Evolutionary conservation across 2,888 invertebrate genomes (phyloP), one percentile per base, ranked within the genome.

Genomic region (Phytoseiulus persimilis): DNA sequence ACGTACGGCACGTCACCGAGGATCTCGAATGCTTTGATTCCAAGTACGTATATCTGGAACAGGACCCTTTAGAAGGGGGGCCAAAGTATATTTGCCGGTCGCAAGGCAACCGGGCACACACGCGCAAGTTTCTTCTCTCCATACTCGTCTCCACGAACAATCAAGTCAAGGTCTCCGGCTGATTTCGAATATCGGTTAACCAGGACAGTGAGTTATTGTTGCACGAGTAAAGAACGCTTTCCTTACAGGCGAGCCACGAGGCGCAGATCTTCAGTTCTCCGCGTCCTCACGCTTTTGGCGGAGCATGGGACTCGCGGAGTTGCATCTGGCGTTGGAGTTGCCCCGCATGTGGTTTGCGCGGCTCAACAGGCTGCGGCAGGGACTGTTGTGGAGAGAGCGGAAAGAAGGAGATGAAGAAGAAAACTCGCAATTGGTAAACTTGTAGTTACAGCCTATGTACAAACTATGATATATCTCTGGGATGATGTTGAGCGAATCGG

Each of bases 391-490:
- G 65, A 65, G 65, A 65, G 65, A 28, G 65, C 28, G 28, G 14
- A 65, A 28, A 65, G 65, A 28, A 65, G 65, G 65, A 65, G 65
- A 65, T 65, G 65, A 65, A 14, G 65, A 65, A 65, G 28, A 65
- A 65, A 65, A 65, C 65, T 39, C 32, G 45, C 87, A 87, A 87
- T 87, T 87, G 87, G 87, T 87, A 87, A 87, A 87, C 87, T 33
- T 45, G 32, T 87, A 87, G 39, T 87, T 87, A 87, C 87, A 87
- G 33, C 87, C 87, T 87, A 87, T 87, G 33, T 87, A 87, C 87
- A 87, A 87, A 87, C 87, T 87, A 87, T 87, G 87, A 87, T 87
- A 87, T 87, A 87, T 87, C 87, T 87, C 87, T 87, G 87, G 87
- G 87, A 87, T 87, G 39, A 87, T 87, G 87, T 87, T 87, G 87